Base-by-base conservation (phyloP, 2,888 invertebrate genomes). In the Tethea ocularis region DNA sequence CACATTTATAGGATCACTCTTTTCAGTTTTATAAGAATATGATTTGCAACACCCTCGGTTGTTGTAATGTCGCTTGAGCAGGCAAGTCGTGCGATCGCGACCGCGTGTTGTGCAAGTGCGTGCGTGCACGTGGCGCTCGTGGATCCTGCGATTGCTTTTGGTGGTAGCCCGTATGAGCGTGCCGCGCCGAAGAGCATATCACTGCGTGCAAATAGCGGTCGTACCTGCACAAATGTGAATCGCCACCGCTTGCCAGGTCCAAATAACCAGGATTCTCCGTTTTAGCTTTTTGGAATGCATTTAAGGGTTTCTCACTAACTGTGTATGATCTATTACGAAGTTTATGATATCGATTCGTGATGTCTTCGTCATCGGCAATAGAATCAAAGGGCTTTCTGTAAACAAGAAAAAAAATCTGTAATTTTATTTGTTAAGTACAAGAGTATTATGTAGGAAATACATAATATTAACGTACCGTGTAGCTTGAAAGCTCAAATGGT, bases 401-500 rank as follows among this genome's bases (percentile, higher is more conserved):
- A 89, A 67, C 22, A 33, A 68, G 46, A 55, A 58, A 17, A 56
- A 59, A 23, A 7, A 33, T 11, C n/a, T n/a, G n/a, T n/a, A n/a
- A n/a, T n/a, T n/a, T 24, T 51, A 26, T 10, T 15, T 26, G 13
- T 13, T 26, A 33, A 33, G n/a, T n/a, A n/a, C n/a, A n/a, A n/a
- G n/a, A n/a, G n/a, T n/a, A n/a, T n/a, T n/a, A n/a, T n/a, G n/a
- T n/a, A n/a, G n/a, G n/a, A n/a, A n/a, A n/a, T n/a, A n/a, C n/a
- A n/a, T n/a, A n/a, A n/a, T n/a, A n/a, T n/a, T n/a, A 51, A 83
- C 90, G 84, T 88, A 96, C 96, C 96, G 96, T 83, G 95, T 94
- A 85, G 96, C 94, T 94, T 96, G 96, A 95, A 96, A 96, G 95
- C 96, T 96, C 94, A 96, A 92, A 87, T 96, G 96, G 91, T 97